Percentiles rank a stretch among this genome's conserved stretches.
phyloP scores from a whole-genome alignment of 1,140 invertebrate genomes.

The Asbolus verrucosus region DNA sequence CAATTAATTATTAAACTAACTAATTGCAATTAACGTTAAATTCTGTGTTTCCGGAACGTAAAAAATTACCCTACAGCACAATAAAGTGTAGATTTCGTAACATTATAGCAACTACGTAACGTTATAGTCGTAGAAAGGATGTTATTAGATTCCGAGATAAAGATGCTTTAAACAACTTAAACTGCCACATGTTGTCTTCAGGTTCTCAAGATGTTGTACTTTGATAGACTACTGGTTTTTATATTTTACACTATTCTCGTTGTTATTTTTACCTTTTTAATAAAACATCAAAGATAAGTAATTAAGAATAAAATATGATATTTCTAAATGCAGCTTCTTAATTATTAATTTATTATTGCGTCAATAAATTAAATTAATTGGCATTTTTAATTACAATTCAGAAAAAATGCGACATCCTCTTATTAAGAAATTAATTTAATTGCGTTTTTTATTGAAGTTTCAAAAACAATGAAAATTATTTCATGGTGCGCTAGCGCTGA shows the following conservation, averaged over 20 bases:
- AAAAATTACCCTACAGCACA: neutral
- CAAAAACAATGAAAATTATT: no score
- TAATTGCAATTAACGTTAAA: no score
- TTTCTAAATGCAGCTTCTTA: neutral
- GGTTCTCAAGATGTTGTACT: conserved; percentile 29
- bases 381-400: conserved; percentile 15
- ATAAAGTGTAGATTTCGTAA: conserved; percentile 21
- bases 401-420: neutral
- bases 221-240: conserved; percentile 33
- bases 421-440: neutral
- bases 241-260: conserved; percentile 1
- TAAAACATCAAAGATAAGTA: conserved; percentile 13
- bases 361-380: conserved; percentile 26
- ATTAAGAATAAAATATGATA: conserved; percentile 7
- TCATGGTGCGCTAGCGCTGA: no score
- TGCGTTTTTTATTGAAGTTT: no score
- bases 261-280: conserved; percentile 1
- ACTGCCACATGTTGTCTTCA: conserved; percentile 21
- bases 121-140: conserved; percentile 24
- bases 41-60: conserved; percentile 11
- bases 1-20: no score
- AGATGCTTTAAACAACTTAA: conserved; percentile 9
- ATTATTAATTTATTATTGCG: conserved; percentile 2
- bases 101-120: no score
- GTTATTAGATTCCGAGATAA: conserved; percentile 10